A percentile compares a stretch with the other conserved stretches of the same genome.
phyloP scores from a whole-genome alignment of 2,113 vertebrate species.

The Dromaius novaehollandiae region DNA sequence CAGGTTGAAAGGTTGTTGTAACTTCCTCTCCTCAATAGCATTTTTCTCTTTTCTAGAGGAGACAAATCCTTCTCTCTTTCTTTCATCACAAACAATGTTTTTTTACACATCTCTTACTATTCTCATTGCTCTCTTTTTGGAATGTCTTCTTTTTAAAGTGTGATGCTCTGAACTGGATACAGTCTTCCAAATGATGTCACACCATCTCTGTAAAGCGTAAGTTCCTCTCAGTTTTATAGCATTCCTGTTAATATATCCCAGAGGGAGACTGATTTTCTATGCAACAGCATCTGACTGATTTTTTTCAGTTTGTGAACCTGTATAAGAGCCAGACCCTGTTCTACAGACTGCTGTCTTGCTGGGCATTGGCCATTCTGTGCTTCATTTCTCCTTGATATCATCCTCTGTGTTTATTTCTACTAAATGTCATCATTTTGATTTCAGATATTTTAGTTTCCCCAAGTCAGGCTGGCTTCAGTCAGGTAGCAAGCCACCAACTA shows the following conservation, averaged over 20 bases:
- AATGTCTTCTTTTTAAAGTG: background rate
- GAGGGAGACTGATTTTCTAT: conserved; percentile 1
- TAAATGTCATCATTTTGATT: background rate
- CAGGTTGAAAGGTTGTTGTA: background rate
- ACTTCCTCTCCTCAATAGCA: background rate
- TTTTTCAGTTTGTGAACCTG: background rate
- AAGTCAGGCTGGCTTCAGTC: background rate
- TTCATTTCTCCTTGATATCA: background rate
- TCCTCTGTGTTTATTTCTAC: background rate
- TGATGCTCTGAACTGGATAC: background rate
- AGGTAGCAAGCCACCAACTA: background rate
- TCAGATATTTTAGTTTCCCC: background rate
- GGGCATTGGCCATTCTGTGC: background rate
- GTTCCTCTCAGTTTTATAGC: conserved; percentile 14
- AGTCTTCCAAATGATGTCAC: background rate
- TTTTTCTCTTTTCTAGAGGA: background rate
- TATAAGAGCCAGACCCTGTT: background rate
- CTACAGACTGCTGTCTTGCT: background rate
- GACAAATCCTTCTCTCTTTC: background rate
- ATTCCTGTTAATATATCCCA: conserved; percentile 13
- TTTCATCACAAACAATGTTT: background rate
- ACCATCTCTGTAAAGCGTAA: background rate
- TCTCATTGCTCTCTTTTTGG: background rate
- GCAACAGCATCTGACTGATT: background rate
- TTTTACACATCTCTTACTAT: background rate